Evolutionary conservation across 2,113 vertebrate genomes (phyloP), one percentile per base, ranked within the genome.

Genomic region (Oenanthe melanoleuca): DNA sequence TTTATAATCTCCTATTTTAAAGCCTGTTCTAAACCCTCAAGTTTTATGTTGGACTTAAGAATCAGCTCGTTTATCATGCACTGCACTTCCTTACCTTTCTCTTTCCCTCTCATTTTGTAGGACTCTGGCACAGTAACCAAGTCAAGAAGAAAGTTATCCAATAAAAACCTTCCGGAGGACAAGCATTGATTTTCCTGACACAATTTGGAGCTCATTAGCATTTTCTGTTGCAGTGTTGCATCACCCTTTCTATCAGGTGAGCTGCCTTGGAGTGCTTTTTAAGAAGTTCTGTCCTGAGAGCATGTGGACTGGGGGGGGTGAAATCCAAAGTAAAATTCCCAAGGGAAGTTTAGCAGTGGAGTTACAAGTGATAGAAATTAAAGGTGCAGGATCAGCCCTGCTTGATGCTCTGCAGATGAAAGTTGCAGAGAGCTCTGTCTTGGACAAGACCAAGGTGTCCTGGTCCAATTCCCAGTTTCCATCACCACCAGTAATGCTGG

Each of bases 171-270:
- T 85, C 77, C 56, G 56, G 52, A 78, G 84, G 50, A 79, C 2
- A 17, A 84, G 37, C 57, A 87, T 84, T 79, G 89, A 91, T 92
- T 96, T 87, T 91, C 31, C 87, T 87, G 87, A 84, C 80, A 89
- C 38, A 67, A n/a, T 81, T 44, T 84, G 73, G 78, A 81, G 28
- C 52, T 81, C 5, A 2, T 86, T 74, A 94, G 64, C 92, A 81
- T 90, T 90, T 96, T 83, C 75, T 92, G 64, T 91, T 73, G 75
- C 69, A 59, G 34, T 28, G 23, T 73, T 91, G 47, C 60, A 65
- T 72, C 89, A 74, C 38, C 24, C 24, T 74, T 64, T 34, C 53
- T 79, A n/a, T 45, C 50, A 66, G 0, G 4, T 67, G 45, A 81
- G 63, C 45, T 73, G 53, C 34, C 45, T 63, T n/a, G 50, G 59